Evolutionary conservation across 30 jellyfish, hydroid and myxozoan species (phyloP).

Genomic region (Mastigias papua): DNA sequence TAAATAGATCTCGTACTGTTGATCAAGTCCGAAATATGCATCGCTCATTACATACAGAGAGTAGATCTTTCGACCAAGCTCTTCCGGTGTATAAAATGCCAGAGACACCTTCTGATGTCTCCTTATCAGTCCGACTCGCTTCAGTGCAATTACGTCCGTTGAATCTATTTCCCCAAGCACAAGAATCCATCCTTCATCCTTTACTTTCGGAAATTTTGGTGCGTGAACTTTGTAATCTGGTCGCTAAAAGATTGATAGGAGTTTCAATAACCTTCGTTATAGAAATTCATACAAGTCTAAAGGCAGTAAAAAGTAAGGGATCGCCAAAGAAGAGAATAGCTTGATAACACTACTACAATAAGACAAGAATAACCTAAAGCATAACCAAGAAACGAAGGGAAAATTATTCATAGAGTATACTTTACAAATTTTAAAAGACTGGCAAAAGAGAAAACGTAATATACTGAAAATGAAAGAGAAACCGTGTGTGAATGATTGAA

Average conservation of each 20-base stretch:
- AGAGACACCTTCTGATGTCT: constrained; percentile 74
- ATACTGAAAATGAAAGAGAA: no score
- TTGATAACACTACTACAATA: no score
- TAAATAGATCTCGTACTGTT: constrained; percentile 83
- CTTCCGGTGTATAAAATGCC: constrained; percentile 84
- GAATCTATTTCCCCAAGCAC: constrained; percentile 87
- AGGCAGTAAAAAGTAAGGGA: no score
- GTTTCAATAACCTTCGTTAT: no score
- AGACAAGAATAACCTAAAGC: no score
- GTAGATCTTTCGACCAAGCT: constrained; percentile 71
- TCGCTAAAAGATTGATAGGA: constrained; percentile 67
- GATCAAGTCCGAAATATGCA: constrained; percentile 92
- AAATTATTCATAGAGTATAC: no score
- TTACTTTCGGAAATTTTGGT: constrained; percentile 84
- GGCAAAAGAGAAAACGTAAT: no score
- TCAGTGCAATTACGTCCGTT: constrained; percentile 85
- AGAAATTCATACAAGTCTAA: no score
- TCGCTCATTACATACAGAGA: constrained; percentile 91
- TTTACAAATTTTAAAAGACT: no score
- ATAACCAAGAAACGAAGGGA: no score
- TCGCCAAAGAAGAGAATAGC: no score
- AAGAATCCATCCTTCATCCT: constrained; percentile 96
- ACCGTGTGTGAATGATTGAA: no score
- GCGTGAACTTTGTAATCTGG: constrained; percentile 76
- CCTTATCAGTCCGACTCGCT: constrained; percentile 77